A percentile compares a stretch with the other conserved stretches of the same genome.
phyloP scores from a whole-genome alignment of 37 sponge, comb jelly and placozoan species.

The Halisarca cf. caerulea region DNA sequence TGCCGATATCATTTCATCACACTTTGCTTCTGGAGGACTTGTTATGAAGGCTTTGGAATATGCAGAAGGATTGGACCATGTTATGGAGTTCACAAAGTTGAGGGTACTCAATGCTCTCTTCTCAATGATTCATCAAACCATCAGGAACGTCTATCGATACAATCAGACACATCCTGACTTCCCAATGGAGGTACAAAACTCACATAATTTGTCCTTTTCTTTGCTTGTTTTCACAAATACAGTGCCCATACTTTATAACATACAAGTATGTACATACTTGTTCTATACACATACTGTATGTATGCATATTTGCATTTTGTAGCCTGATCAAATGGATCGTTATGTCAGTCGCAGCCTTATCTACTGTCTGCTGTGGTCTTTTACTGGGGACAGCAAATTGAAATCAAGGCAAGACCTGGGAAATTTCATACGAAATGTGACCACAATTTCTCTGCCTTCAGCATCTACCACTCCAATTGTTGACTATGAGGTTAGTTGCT shows the following conservation, averaged over 20 bases:
- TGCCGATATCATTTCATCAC: constrained; percentile 76
- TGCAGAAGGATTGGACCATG: constrained; percentile 82
- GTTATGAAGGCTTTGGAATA: constrained; percentile 75
- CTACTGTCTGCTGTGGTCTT: constrained; percentile 88
- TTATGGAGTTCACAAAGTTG: constrained; percentile 98
- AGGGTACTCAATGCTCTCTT: constrained; percentile 90
- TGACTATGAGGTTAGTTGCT: constrained; percentile 81
- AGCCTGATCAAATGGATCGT: constrained; percentile 82
- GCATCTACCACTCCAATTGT: constrained; percentile 65
- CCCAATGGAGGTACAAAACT: constrained; percentile 72
- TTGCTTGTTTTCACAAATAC: too few relatives aligned
- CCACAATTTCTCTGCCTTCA: constrained; percentile 94
- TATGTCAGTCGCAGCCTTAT: constrained; percentile 87
- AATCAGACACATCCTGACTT: constrained; percentile 96
- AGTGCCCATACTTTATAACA: too few relatives aligned
- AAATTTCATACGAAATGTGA: constrained; percentile 84
- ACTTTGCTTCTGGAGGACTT: constrained; percentile 85
- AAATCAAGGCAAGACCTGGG: constrained; percentile 80
- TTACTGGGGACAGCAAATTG: constrained; percentile 90
- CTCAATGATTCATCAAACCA: constrained; percentile 92
- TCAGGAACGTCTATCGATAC: constrained; percentile 84
- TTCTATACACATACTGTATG: background rate
- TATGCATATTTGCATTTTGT: background rate
- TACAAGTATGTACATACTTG: too few relatives aligned
- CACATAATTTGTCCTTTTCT: too few relatives aligned